phyloP scores from a whole-genome alignment of 2,797 vertebrate genomes.

The Buphagus erythrorhynchus region DNA sequence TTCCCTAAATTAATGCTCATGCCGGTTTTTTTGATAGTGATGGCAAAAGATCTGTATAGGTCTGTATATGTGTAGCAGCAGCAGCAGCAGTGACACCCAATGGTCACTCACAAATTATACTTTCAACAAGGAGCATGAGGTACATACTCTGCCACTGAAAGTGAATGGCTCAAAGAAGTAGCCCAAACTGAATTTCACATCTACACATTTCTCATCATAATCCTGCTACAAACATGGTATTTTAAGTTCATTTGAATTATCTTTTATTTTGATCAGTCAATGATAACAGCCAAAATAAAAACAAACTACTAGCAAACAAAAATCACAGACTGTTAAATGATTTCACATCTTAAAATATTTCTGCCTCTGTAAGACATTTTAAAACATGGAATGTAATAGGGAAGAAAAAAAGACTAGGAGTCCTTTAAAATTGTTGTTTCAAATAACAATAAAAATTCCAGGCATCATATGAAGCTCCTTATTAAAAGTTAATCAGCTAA shows the following conservation, averaged over 20 bases:
- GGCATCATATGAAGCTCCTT: not conserved
- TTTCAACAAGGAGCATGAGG: not conserved
- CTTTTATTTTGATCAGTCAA: not conserved
- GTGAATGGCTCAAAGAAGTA: not conserved
- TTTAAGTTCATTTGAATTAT: not conserved
- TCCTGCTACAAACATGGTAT: not conserved
- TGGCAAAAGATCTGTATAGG: not conserved
- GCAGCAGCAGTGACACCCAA: slow-evolving; percentile 16
- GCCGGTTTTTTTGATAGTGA: not conserved
- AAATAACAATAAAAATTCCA: not conserved
- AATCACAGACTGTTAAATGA: not conserved
- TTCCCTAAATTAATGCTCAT: not conserved
- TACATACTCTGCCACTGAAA: not conserved
- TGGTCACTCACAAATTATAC: not conserved
- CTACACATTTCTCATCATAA: not conserved
- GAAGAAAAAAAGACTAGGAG: not conserved
- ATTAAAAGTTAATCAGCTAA: not conserved
- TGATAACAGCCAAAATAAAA: not conserved
- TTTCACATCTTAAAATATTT: not conserved
- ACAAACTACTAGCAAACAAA: not conserved
- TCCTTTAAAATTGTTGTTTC: not conserved
- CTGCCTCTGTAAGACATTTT: not conserved
- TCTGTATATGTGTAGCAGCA: not conserved
- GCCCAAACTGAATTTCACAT: not conserved
- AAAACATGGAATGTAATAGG: not conserved